These are phyloP conservation scores for Anolis carolinensis DNA, from an alignment of 2,113 vertebrate genomes.

Conservation along the genomic window DNA sequence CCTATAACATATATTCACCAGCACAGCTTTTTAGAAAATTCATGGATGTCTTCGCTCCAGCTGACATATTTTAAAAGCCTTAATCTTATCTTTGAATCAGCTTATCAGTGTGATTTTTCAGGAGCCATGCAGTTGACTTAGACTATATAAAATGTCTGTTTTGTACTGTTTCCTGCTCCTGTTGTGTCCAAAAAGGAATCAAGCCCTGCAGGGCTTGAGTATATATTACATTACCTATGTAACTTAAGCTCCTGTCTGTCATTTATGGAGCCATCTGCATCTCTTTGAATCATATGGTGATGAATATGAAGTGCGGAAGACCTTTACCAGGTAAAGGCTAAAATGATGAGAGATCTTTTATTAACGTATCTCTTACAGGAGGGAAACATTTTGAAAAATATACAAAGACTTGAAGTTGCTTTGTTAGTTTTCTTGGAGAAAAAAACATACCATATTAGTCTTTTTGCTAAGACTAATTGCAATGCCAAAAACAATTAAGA, in stretches of 20 bases:
- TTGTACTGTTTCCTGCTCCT: conserved; percentile 1
- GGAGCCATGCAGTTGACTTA: neutral
- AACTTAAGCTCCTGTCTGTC: neutral
- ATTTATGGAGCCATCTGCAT: neutral
- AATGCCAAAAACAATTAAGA: neutral
- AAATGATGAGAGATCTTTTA: neutral
- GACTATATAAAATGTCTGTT: conserved; percentile 11
- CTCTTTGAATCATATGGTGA: conserved; percentile 2
- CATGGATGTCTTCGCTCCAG: neutral
- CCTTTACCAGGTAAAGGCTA: neutral
- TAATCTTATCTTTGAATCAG: conserved; percentile 11
- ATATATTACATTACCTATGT: conserved; percentile 16
- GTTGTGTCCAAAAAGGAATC: neutral
- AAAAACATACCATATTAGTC: neutral
- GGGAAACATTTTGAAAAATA: neutral
- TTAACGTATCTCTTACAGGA: neutral
- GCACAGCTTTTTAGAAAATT: neutral
- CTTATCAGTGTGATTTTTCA: conserved; percentile 10
- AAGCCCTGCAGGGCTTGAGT: conserved; percentile 2
- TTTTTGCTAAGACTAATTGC: neutral
- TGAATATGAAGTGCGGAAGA: conserved; percentile 4
- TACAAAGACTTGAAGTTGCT: neutral
- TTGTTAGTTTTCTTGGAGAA: no score
- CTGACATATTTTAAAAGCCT: neutral
- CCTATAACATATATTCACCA: neutral